phyloP scores from a whole-genome alignment of 2,113 vertebrate genomes.

The Lepisosteus osseus region DNA sequence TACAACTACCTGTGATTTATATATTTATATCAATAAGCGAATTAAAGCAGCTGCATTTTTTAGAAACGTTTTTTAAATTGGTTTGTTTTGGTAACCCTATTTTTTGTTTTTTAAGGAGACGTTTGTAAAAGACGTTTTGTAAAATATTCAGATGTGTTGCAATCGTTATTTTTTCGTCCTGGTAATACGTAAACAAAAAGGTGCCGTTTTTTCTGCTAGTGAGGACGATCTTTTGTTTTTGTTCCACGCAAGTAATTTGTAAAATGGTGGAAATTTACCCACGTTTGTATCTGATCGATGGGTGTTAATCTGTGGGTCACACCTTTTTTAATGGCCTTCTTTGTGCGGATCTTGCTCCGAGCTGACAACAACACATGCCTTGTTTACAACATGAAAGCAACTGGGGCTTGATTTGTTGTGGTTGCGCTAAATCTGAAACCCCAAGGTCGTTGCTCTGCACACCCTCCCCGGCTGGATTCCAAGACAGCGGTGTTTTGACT shows the following conservation, averaged over 20 bases:
- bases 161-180: neutral
- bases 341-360: neutral
- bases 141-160: neutral
- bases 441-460: constrained; percentile 4
- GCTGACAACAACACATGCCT: constrained; percentile 12
- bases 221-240: neutral
- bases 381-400: constrained; percentile 18
- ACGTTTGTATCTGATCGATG: neutral
- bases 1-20: neutral
- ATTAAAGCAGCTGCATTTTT: neutral
- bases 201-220: neutral
- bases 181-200: neutral
- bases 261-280: neutral
- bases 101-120: neutral
- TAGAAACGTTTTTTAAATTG: neutral
- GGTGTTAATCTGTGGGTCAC: neutral
- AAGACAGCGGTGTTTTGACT: constrained; percentile 3
- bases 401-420: neutral
- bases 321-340: neutral
- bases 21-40: neutral
- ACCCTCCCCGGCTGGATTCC: neutral
- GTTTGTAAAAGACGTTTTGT: neutral
- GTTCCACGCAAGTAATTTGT: neutral
- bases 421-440: neutral
- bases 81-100: neutral